Evolutionary conservation across 92 coral and sea anemone species (phyloP).

Genomic region (Epizoanthus stellaris): DNA sequence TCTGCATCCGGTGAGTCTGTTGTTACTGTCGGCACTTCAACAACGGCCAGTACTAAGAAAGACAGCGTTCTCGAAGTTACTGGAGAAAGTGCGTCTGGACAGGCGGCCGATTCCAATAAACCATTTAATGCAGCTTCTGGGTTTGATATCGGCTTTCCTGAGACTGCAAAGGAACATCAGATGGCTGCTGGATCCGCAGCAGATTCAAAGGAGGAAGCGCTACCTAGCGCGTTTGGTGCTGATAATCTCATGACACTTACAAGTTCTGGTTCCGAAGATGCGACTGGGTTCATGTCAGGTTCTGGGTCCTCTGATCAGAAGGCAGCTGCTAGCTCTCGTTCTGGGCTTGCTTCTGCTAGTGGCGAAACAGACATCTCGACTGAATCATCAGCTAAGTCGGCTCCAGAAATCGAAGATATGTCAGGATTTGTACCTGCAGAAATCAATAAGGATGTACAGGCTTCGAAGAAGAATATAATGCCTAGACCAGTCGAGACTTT

Average conservation of each 20-base stretch:
- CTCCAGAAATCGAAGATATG: slow-evolving; percentile 12
- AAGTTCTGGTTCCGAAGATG: not conserved
- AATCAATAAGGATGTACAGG: not conserved
- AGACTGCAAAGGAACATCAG: too few species aligned
- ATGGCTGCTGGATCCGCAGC: not conserved
- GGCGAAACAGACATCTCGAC: slow-evolving; percentile 1
- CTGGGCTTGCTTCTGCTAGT: slow-evolving; percentile 14
- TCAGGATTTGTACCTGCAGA: slow-evolving; percentile 13
- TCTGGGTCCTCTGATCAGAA: slow-evolving; percentile 20
- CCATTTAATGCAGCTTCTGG: slow-evolving; percentile 4
- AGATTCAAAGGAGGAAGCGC: not conserved
- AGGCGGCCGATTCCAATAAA: not conserved
- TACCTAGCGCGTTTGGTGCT: slow-evolving; percentile 4
- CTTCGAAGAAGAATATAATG: slow-evolving; percentile 22
- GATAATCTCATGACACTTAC: slow-evolving; percentile 20
- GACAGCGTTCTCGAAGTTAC: slow-evolving; percentile 20
- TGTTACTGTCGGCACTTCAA: slow-evolving; percentile 26
- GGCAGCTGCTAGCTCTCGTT: not conserved
- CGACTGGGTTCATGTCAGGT: not conserved
- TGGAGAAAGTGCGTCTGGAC: slow-evolving; percentile 29
- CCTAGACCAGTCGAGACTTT: slow-evolving; percentile 10
- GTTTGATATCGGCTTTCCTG: too few species aligned
- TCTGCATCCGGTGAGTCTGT: slow-evolving; percentile 65
- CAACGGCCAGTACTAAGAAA: not conserved
- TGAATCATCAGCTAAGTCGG: slow-evolving; percentile 3